Evolutionary conservation across 2,888 invertebrate species (phyloP).

Genomic region (Luperina nickerlii): DNA sequence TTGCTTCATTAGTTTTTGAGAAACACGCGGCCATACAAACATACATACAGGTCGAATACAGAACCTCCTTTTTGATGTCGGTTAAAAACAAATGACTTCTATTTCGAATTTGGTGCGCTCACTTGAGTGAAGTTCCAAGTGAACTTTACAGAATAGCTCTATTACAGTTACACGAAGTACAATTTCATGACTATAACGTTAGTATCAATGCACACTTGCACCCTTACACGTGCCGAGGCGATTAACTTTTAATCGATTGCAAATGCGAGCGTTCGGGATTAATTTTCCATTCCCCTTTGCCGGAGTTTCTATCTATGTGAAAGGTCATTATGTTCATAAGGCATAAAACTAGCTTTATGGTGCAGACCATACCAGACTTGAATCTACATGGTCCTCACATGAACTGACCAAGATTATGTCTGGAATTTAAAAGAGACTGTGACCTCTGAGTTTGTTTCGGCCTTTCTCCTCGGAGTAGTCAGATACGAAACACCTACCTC

Average conservation of each 20-base stretch:
- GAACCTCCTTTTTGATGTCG: too few species aligned
- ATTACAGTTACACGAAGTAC: not conserved
- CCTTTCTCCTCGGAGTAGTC: too few species aligned
- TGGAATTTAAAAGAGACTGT: too few species aligned
- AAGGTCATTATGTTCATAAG: not conserved
- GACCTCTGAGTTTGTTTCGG: too few species aligned
- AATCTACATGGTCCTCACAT: too few species aligned
- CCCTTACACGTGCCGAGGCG: slow-evolving; percentile 12
- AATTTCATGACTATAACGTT: not conserved
- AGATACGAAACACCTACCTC: too few species aligned
- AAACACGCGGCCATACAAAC: too few species aligned
- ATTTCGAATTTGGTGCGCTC: not conserved
- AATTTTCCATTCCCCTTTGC: not conserved
- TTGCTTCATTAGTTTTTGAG: too few species aligned
- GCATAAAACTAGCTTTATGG: not conserved
- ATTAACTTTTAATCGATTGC: slow-evolving; percentile 17
- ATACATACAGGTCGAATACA: too few species aligned
- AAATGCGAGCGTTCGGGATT: slow-evolving; percentile 7
- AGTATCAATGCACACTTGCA: not conserved
- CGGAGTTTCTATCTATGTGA: not conserved
- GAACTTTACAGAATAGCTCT: not conserved
- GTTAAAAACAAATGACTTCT: not conserved
- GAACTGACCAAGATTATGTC: too few species aligned
- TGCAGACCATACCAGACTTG: too few species aligned
- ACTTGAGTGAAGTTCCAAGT: not conserved